phyloP scores from a whole-genome alignment of 2,113 vertebrate species.

The Onychorhynchus coronatus region DNA sequence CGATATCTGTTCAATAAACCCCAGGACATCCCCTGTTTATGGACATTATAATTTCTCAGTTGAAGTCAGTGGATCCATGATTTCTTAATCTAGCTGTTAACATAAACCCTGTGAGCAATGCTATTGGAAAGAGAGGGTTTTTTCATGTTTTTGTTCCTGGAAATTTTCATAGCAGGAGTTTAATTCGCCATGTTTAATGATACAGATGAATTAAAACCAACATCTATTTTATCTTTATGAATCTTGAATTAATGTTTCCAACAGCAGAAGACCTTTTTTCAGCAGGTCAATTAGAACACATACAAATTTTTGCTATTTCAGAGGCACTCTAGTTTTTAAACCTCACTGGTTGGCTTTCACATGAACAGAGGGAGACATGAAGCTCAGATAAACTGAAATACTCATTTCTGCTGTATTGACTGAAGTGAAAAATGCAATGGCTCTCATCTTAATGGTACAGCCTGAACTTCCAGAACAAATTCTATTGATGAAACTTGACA shows the following conservation, averaged over 20 bases:
- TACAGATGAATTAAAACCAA: neutral
- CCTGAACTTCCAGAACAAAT: neutral
- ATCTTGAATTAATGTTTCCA: neutral
- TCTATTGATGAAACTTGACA: neutral
- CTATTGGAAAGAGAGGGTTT: neutral
- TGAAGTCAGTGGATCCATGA: neutral
- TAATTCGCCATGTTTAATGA: neutral
- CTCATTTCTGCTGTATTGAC: neutral
- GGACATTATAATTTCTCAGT: neutral
- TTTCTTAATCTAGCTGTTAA: neutral
- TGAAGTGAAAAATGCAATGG: neutral
- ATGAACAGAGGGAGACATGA: neutral
- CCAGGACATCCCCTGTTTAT: neutral
- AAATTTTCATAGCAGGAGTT: neutral
- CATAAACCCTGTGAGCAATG: neutral
- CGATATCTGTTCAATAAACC: neutral
- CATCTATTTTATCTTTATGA: neutral
- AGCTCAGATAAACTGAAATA: neutral
- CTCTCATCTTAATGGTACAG: neutral
- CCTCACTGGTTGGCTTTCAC: accelerated
- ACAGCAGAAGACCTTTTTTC: neutral
- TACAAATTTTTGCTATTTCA: neutral
- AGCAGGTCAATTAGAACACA: neutral
- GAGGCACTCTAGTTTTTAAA: neutral
- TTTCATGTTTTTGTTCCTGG: neutral